Percentiles rank a stretch among this genome's conserved stretches.
These are phyloP conservation scores for Trichonephila clavipes DNA, from an alignment of 1,140 invertebrate genomes.

Conservation along the genomic window DNA sequence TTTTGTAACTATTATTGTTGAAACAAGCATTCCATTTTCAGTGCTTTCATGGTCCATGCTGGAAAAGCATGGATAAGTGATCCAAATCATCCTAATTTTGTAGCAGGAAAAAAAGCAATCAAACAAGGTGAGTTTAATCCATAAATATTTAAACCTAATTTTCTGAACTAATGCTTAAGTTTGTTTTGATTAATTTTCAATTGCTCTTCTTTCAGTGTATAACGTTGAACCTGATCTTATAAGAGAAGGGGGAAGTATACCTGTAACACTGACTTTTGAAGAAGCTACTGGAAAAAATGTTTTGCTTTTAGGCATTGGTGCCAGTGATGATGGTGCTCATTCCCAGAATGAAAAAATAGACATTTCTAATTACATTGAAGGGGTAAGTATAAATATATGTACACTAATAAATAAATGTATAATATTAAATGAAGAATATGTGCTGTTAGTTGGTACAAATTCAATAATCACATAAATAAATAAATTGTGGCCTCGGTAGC, in stretches of 20 bases:
- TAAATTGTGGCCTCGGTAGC: no score
- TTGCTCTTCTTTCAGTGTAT: slow-evolving; percentile 85
- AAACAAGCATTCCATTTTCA: slow-evolving; percentile 77
- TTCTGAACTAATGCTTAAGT: neutral
- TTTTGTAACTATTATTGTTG: no score
- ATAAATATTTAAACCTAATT: neutral
- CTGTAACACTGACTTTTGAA: slow-evolving; percentile 94
- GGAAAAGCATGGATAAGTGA: slow-evolving; percentile 95
- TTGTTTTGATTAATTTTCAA: no score
- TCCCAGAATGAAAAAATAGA: slow-evolving; percentile 99
- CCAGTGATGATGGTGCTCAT: slow-evolving; percentile 97
- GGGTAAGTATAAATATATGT: slow-evolving; percentile 84
- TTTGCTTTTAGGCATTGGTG: slow-evolving; percentile 92
- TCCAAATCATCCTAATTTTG: slow-evolving; percentile 94
- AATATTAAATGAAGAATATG: neutral
- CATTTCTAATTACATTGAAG: slow-evolving; percentile 94
- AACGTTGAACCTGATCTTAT: slow-evolving; percentile 96
- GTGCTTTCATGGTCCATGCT: slow-evolving; percentile 86
- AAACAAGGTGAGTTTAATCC: slow-evolving; percentile 83
- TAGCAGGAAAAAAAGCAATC: slow-evolving; percentile 92
- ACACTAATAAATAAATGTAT: neutral
- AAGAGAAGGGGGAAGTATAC: slow-evolving; percentile 97
- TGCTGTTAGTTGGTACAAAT: no score
- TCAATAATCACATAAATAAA: no score
- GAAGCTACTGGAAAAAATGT: slow-evolving; percentile 96